Evolutionary conservation across 2,888 invertebrate genomes (phyloP), one percentile per base, ranked within the genome.

Genomic region (Tenodera sinensis): DNA sequence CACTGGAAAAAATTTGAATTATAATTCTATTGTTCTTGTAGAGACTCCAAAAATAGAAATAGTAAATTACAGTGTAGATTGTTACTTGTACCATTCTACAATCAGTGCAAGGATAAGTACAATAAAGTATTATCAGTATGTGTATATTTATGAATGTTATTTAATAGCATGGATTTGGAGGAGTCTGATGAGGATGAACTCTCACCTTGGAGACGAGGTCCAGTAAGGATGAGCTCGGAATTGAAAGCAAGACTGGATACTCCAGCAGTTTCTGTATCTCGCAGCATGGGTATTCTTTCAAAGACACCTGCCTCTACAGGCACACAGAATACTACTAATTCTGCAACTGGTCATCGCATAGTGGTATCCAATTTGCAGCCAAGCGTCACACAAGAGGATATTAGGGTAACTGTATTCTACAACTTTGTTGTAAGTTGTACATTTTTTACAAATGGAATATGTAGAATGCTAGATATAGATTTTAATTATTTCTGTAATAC

Each of bases 291-390:
- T 15, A 92, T 92, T 89, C 91, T 93, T 86, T 91, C 93, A 30
- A 28, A 87, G 47, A 88, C 54, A 34, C 27, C 88, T 81, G 20
- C 89, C 27, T 84, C 85, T 83, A 12, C 89, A 81, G 87, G 81
- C 28, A 8, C 83, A 14, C 83, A 27, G 15, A 86, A 34, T 54
- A 88, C 90, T 14, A n/a, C 88, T 47, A 83, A 89, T 34, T 28
- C 88, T 15, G 88, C 89, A 6, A 93, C 95, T 6, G 98, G 98
- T 84, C 98, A 96, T 93, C 95, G 98, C 92, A 97, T 98, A 92
- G 96, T 98, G 88, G 98, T 99, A 3, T 98, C 98, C 91, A 99
- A 98, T 94, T 95, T 99, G 90, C 97, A 98, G 92, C 94, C 95
- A 34, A 96, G 96, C 91, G 98, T 98, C 7, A 97, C 98, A 25